Percentiles rank a stretch among this genome's conserved stretches.
Evolutionary conservation across 2,797 vertebrate species (phyloP).

Genomic region (Lepus oiostolus): DNA sequence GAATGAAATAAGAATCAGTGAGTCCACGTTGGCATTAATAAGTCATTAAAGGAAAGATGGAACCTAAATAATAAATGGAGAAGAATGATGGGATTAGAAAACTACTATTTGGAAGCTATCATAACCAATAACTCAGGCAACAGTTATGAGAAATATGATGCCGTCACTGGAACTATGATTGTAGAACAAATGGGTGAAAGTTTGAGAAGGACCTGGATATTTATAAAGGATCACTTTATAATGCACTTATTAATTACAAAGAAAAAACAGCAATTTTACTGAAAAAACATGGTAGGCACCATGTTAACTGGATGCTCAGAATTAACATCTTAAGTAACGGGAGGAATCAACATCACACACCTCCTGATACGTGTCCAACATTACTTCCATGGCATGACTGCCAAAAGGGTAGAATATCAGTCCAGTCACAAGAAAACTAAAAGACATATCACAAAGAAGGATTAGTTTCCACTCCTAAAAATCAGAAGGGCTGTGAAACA

Average conservation of each 20-base stretch:
- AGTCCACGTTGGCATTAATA: not conserved
- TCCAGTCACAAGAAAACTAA: too few relatives aligned
- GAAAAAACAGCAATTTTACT: not conserved
- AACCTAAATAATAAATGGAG: not conserved
- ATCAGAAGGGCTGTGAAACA: not conserved
- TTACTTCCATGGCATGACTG: too few relatives aligned
- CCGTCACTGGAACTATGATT: not conserved
- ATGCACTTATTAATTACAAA: not conserved
- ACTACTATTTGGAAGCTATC: slow-evolving; percentile 15
- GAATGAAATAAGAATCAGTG: not conserved
- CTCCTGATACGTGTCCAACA: fast-evolving
- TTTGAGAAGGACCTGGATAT: not conserved
- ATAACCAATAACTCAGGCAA: not conserved
- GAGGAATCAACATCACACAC: not conserved
- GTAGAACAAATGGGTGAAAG: not conserved
- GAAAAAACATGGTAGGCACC: not conserved
- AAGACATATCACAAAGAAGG: not conserved
- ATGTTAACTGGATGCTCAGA: not conserved
- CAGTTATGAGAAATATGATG: not conserved
- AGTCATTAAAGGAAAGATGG: not conserved
- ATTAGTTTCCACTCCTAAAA: not conserved
- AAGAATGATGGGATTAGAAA: not conserved
- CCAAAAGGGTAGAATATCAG: not conserved
- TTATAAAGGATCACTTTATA: not conserved
- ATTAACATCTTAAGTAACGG: not conserved